Evolutionary conservation across 2,888 invertebrate genomes (phyloP), one percentile per base, ranked within the genome.

Genomic region (Thymelicus sylvestris): DNA sequence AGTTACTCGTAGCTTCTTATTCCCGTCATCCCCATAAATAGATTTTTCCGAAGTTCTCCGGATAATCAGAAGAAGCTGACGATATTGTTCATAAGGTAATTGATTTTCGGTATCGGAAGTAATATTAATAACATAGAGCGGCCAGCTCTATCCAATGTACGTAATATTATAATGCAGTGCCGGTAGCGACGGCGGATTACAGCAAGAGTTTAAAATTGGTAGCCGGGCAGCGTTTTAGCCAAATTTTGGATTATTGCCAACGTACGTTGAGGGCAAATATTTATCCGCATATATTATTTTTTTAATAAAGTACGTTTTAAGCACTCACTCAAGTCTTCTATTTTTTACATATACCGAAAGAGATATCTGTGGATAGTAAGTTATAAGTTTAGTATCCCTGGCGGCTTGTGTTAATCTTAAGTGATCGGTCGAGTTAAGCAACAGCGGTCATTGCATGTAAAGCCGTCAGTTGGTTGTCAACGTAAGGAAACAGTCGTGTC

Each of bases 221-320:
- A 70, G 64, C 50, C 64, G 48, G 69, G 69, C 64, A 65, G 65
- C 69, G 59, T 63, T 69, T 64, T 69, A 69, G 65, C 60, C 60
- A 70, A 70, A 69, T 66, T 52, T 64, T 70, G 70, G 70, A 70
- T 70, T 70, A 70, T 66, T 70, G 70, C 70, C 70, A 70, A 61
- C 60, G 38, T 66, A 61, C 44, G 61, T 57, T 15, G 70, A 61
- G 61, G 44, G 65, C 44, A 60, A 44, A 70, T 70, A 66, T 70
- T 70, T 70, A 52, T 70, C 50, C 44, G 65, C 31, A 61, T 70
- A 65, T 70, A 48, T 59, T 70, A 61, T 50, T 63, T 52, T 62
- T 47, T 19, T 65, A 64, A 64, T 68, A 57, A 64, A 70, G 39
- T 47, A 64, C 12, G 38, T 47, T 70, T 64, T 50, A 65, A 60